Base-by-base conservation (phyloP, 1,140 invertebrate genomes). In the Camponotus pennsylvanicus region DNA sequence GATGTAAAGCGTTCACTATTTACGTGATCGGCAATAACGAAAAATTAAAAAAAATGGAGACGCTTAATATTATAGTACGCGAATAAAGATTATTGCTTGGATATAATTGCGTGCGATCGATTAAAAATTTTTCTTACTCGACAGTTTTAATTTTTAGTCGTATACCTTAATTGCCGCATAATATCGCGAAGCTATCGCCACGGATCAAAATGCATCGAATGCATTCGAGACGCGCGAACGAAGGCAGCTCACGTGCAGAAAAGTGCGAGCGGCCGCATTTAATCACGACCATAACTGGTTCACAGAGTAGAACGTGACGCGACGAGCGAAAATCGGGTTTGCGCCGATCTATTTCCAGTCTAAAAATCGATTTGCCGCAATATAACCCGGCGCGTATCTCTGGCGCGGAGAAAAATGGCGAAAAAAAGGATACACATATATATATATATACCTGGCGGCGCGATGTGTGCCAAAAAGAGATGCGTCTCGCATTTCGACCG, bases 1-100 rank as follows among this genome's bases (percentile, higher is more conserved):
- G 27, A 27, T 92, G 92, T 93, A 91, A 92, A 93, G 85, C 90
- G 86, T 61, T 55, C 64, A 63, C 89, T 91, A 92, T 92, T 93
- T 93, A 52, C 7, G 27, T 66, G 66, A 59, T 42, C 37, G 27
- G 37, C 15, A 71, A 21, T n/a, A 15, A 27, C 11, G n/a, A 57
- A 57, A 67, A 52, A 78, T 15, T 21, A 49, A 21, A 63, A 18
- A 75, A 49, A 27, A 76, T 13, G 13, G 40, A 42, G 52, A 75
- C n/a, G 52, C 59, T 76, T 64, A 45, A 84, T 75, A 40, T 8
- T n/a, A 27, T 18, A 45, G 13, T n/a, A 63, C 15, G 55, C 37
- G 59, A 63, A 77, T 59, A 77, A 61, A 63, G 37, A 15, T 61
- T 63, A n/a, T 11, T 21, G 64, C 32, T 8, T 13, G 64, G 45